These are phyloP conservation scores for Clarias gariepinus DNA, from an alignment of 2,113 vertebrate species.

Conservation along the genomic window DNA sequence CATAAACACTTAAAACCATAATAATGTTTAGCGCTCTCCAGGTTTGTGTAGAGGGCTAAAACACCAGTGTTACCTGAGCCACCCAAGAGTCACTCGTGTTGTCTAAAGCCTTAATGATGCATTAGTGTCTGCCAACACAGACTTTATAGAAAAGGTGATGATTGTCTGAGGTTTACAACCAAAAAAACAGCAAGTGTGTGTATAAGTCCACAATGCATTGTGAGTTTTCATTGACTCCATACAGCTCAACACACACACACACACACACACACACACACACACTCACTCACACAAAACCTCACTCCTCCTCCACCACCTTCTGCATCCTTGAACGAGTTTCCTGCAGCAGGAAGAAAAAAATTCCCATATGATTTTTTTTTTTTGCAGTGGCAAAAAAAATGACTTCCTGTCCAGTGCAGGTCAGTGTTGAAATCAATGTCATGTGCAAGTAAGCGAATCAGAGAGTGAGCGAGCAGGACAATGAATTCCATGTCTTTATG, in stretches of 20 bases:
- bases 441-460: neutral
- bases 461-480: conserved; percentile 14
- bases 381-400: conserved; percentile 45
- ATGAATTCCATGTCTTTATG: conserved; percentile 24
- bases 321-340: conserved; percentile 55
- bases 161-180: conserved; percentile 28
- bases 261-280: conserved; percentile 29
- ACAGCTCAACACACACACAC: conserved; percentile 10
- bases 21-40: neutral
- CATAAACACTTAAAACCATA: neutral
- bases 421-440: conserved; percentile 48
- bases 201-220: neutral
- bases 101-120: neutral
- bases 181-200: neutral
- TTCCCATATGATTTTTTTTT: conserved; percentile 52
- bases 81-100: neutral
- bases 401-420: conserved; percentile 49
- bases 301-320: neutral
- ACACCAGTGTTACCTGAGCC: conserved; percentile 7
- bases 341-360: conserved; percentile 56
- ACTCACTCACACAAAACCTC: neutral
- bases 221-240: neutral
- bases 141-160: conserved; percentile 28
- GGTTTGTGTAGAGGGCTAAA: neutral
- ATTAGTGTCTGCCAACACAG: conserved; percentile 7